Evolutionary conservation across 1,140 invertebrate genomes (phyloP), one percentile per base, ranked within the genome.

Genomic region (Hyles vespertilio): DNA sequence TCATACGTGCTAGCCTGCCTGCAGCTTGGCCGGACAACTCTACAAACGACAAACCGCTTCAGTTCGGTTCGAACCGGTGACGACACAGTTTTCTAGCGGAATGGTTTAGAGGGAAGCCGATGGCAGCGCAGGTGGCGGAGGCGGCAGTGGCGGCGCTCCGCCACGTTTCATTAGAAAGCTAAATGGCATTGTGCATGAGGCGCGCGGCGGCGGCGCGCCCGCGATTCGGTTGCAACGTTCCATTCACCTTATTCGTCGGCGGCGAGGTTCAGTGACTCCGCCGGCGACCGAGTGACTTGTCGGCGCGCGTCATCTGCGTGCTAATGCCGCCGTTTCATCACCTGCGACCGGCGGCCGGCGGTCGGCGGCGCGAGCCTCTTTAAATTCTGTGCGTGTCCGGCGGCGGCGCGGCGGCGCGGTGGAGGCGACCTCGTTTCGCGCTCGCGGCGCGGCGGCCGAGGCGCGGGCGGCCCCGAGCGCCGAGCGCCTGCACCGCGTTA

Each of bases 201-300:
- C 77, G 70, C 65, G 70, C 69, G 61, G 75, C 68, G 72, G 64
- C 71, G 65, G 61, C 68, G 66, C 67, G 70, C 58, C 70, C 68
- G 73, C 69, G 74, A 71, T 79, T 85, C 80, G 79, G 72, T 77
- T 79, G 83, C 81, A 84, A 77, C 74, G 84, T 84, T 84, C 83
- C 83, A 86, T 84, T 84, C 83, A 86, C 83, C 81, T 84, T 83
- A 84, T 85, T 83, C 65, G 81, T 70, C 67, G 65, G 57, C 78
- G 73, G 63, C 73, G 78, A 81, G 80, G 84, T 87, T 86, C 83
- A 84, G 65, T 85, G 82, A 87, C 84, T 83, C 69, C 72, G 73
- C 32, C 70, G 78, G 54, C 81, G 80, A 79, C 80, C 80, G 80
- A 83, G 75, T 75, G 73, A 79, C 76, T 78, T 69, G 58, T 69